Percentiles rank a stretch among this genome's conserved stretches.
phyloP scores from a whole-genome alignment of 2,113 vertebrate species.

The Perognathus longimembris region DNA sequence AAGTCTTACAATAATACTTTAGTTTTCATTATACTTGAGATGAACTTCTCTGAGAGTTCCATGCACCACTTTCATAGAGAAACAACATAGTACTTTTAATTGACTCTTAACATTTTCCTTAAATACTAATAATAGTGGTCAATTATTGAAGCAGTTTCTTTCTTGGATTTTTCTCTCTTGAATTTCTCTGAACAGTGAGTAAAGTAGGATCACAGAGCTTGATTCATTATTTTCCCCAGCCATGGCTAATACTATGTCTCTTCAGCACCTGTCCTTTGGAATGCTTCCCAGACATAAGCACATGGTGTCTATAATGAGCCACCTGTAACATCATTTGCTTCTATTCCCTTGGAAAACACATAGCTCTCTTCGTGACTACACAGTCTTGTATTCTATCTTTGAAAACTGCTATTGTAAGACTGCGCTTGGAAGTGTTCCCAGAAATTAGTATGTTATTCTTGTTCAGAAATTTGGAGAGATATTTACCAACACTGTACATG shows the following conservation, averaged over 20 bases:
- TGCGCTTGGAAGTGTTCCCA: not conserved
- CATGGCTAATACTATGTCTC: not conserved
- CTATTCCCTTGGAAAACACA: not conserved
- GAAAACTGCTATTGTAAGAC: not conserved
- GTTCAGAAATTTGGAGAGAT: not conserved
- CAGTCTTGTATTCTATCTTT: not conserved
- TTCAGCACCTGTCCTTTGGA: slow-evolving; percentile 12
- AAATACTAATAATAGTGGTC: slow-evolving; percentile 43
- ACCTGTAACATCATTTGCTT: not conserved
- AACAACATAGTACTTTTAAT: not conserved
- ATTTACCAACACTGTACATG: not conserved
- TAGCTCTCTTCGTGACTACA: not conserved
- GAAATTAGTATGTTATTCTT: not conserved
- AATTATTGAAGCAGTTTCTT: slow-evolving; percentile 22
- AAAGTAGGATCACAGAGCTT: slow-evolving; percentile 7
- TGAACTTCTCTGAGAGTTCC: not conserved
- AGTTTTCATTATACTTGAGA: not conserved
- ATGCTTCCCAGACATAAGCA: slow-evolving; percentile 1
- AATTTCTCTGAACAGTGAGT: slow-evolving; percentile 11
- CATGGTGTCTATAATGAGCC: not conserved
- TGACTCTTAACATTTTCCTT: slow-evolving; percentile 64
- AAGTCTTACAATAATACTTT: not conserved
- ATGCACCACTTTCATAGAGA: slow-evolving; percentile 29
- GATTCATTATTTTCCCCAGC: not conserved
- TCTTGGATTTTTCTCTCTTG: slow-evolving; percentile 24